Evolutionary conservation across 2,797 vertebrate species (phyloP), one percentile per base, ranked within the genome.

Genomic region (Epinephelus coioides): DNA sequence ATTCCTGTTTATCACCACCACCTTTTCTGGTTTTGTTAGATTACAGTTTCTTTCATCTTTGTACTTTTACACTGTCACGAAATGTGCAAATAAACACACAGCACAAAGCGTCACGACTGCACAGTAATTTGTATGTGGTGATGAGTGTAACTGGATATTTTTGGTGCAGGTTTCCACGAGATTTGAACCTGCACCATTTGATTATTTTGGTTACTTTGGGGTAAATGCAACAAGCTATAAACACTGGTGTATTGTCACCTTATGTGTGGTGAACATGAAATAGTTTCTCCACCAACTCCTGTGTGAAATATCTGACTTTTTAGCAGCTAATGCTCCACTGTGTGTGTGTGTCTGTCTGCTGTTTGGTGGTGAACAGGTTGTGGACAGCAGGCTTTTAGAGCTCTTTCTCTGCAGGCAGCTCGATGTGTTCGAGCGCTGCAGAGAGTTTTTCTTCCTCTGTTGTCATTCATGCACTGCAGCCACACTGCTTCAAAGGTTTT

Each of bases 401-500:
- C 17, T 38, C 14, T 25, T 46, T 62, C 9, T 11, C 21, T 44
- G 40, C 15, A 10, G 15, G 23, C 60, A 44, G 34, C 11, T 60
- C 6, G 12, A 11, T 56, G 38, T 18, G 23, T 70, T 18, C 19
- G 25, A 27, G 34, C 3, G 6, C 34, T 44, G 71, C 51, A 47
- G 56, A 54, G 46, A 44, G 66, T n/a, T 55, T 30, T 66, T 81
- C 55, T 56, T n/a, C 19, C 21, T 61, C 27, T 25, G 59, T 78
- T 50, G 57, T 63, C 56, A 71, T 78, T 89, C 76, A 76, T n/a
- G 18, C 70, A 27, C 71, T 60, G 65, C 67, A 72, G 61, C 53
- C 60, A 8, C 1, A 5, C 44, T 69, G 76, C 75, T 79, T 87
- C 89, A 89, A 81, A 87, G 78, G 15, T 67, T 69, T 69, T 21